Conservation (phyloP, 2,113 vertebrate genomes). For the Chauna torquata region DNA sequence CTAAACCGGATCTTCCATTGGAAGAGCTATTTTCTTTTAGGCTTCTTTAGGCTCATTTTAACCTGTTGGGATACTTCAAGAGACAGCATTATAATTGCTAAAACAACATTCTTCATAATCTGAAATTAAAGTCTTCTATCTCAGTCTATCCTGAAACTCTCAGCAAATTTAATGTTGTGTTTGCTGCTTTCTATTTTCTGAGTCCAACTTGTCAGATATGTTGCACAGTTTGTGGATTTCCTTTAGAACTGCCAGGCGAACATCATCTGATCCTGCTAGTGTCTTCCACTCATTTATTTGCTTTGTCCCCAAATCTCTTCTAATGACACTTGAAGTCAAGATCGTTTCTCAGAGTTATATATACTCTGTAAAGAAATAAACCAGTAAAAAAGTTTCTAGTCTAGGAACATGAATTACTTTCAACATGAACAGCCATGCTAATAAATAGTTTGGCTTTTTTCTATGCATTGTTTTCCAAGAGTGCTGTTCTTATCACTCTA, state of each 20-base stretch:
- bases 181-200: neutral
- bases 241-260: neutral
- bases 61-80: neutral
- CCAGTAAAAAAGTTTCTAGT: neutral
- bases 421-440: neutral
- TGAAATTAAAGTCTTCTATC: neutral
- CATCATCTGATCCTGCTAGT: neutral
- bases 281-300: neutral
- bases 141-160: neutral
- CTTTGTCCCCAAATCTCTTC: neutral
- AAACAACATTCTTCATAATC: neutral
- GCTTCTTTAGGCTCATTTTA: neutral
- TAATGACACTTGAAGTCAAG: neutral
- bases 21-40: neutral
- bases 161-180: neutral
- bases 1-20: neutral
- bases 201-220: neutral
- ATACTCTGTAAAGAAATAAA: neutral
- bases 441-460: neutral
- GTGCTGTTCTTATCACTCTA: neutral
- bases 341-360: neutral
- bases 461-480: neutral
- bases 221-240: neutral
- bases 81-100: neutral
- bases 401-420: neutral